phyloP scores from a whole-genome alignment of 2,888 invertebrate genomes.

The Imbricaverruca yamaguchii region DNA sequence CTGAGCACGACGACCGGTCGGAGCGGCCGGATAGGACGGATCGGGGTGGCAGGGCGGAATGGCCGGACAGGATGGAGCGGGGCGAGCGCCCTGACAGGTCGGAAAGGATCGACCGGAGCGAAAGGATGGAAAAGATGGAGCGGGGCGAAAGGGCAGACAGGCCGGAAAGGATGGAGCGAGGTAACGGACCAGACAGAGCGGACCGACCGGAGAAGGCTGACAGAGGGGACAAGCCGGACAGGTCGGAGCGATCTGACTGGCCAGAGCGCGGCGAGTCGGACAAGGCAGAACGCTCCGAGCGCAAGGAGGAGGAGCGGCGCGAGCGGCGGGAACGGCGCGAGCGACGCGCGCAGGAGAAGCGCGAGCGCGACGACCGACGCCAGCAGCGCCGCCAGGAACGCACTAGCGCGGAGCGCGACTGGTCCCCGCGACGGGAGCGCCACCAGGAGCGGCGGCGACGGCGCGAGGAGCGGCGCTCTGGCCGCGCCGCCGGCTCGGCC shows the following conservation, averaged over 20 bases:
- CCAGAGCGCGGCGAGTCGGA: not conserved
- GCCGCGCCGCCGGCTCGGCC: conserved; percentile 12
- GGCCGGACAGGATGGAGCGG: not conserved
- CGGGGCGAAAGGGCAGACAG: too few species aligned
- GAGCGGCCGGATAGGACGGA: not conserved
- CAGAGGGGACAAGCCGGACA: not conserved
- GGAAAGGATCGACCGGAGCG: not conserved
- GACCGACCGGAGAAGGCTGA: not conserved
- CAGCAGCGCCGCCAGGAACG: conserved; percentile 17
- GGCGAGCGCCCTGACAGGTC: not conserved
- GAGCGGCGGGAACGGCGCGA: not conserved
- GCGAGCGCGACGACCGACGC: not conserved
- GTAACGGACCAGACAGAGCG: too few species aligned
- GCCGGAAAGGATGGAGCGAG: too few species aligned
- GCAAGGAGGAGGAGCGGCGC: not conserved
- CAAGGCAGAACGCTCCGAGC: not conserved
- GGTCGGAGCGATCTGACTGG: not conserved
- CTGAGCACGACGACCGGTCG: too few species aligned
- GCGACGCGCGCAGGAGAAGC: not conserved
- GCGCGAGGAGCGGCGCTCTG: conserved; percentile 23
- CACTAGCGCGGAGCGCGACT: conserved; percentile 1
- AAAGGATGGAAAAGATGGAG: too few species aligned
- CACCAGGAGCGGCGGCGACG: conserved; percentile 11
- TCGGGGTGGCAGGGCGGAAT: not conserved
- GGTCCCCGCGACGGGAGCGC: conserved; percentile 15